Conservation (phyloP, 2,888 invertebrate species). For the Platycnemis pennipes region DNA sequence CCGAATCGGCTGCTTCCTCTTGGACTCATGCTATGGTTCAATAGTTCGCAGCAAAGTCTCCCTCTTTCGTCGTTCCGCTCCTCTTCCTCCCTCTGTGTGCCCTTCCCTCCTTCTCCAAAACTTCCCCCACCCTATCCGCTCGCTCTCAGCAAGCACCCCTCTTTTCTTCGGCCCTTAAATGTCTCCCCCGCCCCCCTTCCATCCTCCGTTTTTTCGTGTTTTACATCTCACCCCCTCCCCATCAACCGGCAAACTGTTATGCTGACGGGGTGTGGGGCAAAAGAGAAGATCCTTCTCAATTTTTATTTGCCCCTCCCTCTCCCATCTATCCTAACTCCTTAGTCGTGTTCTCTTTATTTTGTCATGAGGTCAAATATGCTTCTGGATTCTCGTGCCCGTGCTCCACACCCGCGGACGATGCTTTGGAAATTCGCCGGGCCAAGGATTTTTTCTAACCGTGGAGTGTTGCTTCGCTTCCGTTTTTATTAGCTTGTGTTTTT, state of each 20-base stretch:
- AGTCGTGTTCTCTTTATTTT: background rate
- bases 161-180: background rate
- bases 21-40: slow-evolving; percentile 34
- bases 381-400: background rate
- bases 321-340: background rate
- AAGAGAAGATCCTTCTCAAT: background rate
- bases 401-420: background rate
- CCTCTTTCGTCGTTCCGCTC: no score
- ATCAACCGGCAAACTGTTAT: background rate
- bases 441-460: background rate
- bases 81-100: background rate
- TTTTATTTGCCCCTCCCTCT: background rate
- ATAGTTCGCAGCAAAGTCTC: slow-evolving; percentile 2
- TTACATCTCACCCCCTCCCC: background rate
- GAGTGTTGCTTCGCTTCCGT: background rate
- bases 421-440: background rate
- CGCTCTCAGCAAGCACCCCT: no score
- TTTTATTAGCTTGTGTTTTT: background rate
- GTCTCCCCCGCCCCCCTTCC: background rate
- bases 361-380: background rate
- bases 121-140: no score
- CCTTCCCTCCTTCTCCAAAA: background rate
- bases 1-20: slow-evolving; percentile 39
- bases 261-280: background rate
- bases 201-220: background rate